Percentiles rank a stretch among this genome's conserved stretches.
Evolutionary conservation across 2,888 invertebrate species (phyloP).

Genomic region (Leptarthrus brevirostris): DNA sequence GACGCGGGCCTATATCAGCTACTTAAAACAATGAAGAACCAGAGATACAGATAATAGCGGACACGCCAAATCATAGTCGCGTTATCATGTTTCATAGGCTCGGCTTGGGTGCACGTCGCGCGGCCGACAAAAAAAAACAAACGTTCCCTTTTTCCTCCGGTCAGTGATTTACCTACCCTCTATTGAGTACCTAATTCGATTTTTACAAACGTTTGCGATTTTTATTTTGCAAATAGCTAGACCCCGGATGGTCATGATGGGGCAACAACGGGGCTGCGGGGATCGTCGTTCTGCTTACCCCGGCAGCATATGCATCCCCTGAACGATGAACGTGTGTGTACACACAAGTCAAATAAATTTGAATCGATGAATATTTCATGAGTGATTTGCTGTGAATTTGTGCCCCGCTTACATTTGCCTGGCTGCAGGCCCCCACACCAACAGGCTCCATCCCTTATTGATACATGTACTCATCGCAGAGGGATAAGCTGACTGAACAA

Average conservation of each 20-base stretch:
- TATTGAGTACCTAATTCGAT: slow-evolving; percentile 26
- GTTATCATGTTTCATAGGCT: slow-evolving; percentile 39
- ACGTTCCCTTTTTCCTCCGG: background rate
- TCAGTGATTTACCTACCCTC: background rate
- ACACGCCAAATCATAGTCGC: slow-evolving; percentile 47
- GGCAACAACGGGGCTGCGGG: no score
- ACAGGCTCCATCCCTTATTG: slow-evolving; percentile 29
- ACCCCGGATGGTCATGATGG: no score
- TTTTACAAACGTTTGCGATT: slow-evolving; percentile 20
- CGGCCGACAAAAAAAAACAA: background rate
- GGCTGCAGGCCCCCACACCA: background rate
- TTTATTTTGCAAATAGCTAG: slow-evolving; percentile 5
- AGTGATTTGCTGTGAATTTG: slow-evolving; percentile 56
- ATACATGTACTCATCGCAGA: slow-evolving; percentile 8
- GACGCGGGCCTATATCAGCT: background rate
- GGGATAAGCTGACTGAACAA: slow-evolving; percentile 19
- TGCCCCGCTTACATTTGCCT: slow-evolving; percentile 14
- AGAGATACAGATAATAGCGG: slow-evolving; percentile 52
- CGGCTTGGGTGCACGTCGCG: background rate
- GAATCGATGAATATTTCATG: slow-evolving; percentile 61
- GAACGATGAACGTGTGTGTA: slow-evolving; percentile 29
- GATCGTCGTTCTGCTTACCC: no score
- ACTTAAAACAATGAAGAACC: slow-evolving; percentile 2
- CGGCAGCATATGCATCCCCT: slow-evolving; percentile 26
- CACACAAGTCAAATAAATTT: slow-evolving; percentile 55